phyloP scores from a whole-genome alignment of 2,888 invertebrate species.

The Andrena haemorrhoa region DNA sequence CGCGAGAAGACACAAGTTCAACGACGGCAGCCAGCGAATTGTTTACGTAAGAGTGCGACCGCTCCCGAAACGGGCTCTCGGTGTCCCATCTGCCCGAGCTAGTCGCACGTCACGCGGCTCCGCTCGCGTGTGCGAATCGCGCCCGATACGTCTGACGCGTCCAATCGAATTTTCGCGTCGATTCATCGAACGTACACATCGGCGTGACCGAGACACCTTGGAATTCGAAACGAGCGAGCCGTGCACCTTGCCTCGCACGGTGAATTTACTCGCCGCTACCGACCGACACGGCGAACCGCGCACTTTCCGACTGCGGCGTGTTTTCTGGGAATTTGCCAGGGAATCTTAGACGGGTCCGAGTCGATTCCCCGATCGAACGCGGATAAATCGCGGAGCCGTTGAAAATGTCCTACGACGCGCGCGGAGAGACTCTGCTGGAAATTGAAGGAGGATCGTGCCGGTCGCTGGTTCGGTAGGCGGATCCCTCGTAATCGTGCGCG shows the following conservation, averaged over 20 bases:
- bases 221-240: conserved; percentile 12
- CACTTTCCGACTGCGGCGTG: neutral
- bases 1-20: neutral
- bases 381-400: too few species aligned
- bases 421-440: too few species aligned
- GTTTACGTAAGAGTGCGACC: conserved; percentile 48
- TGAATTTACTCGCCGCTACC: neutral
- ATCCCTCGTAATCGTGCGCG: neutral
- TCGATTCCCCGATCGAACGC: too few species aligned
- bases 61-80: neutral
- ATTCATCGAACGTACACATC: neutral
- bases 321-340: conserved; percentile 5
- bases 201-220: neutral
- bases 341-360: neutral
- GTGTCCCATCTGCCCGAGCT: too few species aligned
- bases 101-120: too few species aligned
- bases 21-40: conserved; percentile 24
- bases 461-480: neutral
- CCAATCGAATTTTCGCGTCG: neutral
- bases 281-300: neutral
- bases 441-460: neutral
- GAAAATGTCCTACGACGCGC: too few species aligned
- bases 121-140: too few species aligned
- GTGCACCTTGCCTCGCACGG: neutral
- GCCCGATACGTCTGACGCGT: neutral